These are phyloP conservation scores for Megalonaias nervosa DNA, from an alignment of 1,140 invertebrate genomes.

Conservation along the genomic window DNA sequence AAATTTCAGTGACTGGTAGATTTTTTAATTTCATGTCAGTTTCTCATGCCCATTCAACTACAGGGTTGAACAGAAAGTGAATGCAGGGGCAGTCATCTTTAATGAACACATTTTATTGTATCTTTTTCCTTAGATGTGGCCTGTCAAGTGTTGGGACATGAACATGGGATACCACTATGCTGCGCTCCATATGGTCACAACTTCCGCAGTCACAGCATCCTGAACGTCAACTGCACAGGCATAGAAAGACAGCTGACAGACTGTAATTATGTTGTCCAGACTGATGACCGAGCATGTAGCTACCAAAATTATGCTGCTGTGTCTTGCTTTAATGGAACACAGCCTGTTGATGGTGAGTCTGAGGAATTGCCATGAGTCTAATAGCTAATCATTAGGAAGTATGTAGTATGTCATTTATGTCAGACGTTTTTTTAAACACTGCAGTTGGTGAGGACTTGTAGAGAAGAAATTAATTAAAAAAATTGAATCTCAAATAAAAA, in stretches of 20 bases:
- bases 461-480: too few species aligned
- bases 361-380: too few species aligned
- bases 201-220: constrained; percentile 27
- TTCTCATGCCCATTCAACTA: too few species aligned
- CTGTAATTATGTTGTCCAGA: constrained; percentile 34
- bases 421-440: too few species aligned
- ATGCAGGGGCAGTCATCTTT: background rate
- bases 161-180: constrained; percentile 53
- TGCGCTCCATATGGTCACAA: constrained; percentile 54
- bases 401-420: too few species aligned
- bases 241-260: constrained; percentile 45
- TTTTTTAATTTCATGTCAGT: too few species aligned
- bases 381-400: too few species aligned
- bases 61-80: too few species aligned
- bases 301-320: constrained; percentile 52
- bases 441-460: too few species aligned
- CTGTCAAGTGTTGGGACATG: constrained; percentile 56
- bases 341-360: constrained; percentile 40
- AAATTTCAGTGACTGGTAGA: too few species aligned
- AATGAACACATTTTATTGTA: constrained; percentile 1
- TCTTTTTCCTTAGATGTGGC: constrained; percentile 48
- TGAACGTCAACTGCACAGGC: constrained; percentile 48
- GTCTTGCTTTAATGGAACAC: constrained; percentile 49
- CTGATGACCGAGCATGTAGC: constrained; percentile 28
- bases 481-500: too few species aligned